Base-by-base conservation (phyloP, 1,140 invertebrate genomes). In the Drosophila pandora region DNA sequence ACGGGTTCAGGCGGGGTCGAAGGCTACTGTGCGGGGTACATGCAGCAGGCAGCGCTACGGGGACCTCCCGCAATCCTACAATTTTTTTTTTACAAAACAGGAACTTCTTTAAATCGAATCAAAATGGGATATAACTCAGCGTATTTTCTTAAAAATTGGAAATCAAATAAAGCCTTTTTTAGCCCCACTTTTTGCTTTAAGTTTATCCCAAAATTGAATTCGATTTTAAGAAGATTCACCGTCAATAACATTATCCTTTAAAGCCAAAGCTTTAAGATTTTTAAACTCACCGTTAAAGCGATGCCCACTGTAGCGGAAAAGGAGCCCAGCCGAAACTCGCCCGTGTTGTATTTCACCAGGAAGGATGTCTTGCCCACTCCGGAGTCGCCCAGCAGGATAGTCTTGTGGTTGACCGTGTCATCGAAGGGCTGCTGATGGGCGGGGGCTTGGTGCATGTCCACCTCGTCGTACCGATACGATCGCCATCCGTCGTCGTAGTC, bases 331-430 rank as follows among this genome's bases (percentile, higher is more conserved):
- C 97, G 96, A 92, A 99, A 99, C 25, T 94, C 94, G 62, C 96
- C 96, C 93, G 99, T 98, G 17, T 97, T 99, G 90, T 99, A 99
- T 89, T 98, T 97, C 92, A 97, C 97, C 22, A 98, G 92, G 84
- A 98, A 97, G 84, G 96, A 98, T 0, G 97, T 98, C 93, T 98
- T 98, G 53, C 97, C 97, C 48, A 98, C 97, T 30, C 97, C 97
- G 12, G 97, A 98, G 92, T 98, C 97, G 21, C 98, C 98, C 58
- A 99, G 71, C 23, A 92, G 70, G 68, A 92, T 92, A 54, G 85
- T 90, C 74, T 92, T 92, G 58, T 91, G 90, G 70, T 90, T 85
- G 39, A 92, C 76, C 17, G 82, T 91, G 68, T 91, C 90, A 50
- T 92, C 90, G 52, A 91, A 91, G 22, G 88, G 88, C 54, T 70